Base-by-base conservation (phyloP, 1,140 invertebrate genomes). In the Atopsyche davidsoni region DNA sequence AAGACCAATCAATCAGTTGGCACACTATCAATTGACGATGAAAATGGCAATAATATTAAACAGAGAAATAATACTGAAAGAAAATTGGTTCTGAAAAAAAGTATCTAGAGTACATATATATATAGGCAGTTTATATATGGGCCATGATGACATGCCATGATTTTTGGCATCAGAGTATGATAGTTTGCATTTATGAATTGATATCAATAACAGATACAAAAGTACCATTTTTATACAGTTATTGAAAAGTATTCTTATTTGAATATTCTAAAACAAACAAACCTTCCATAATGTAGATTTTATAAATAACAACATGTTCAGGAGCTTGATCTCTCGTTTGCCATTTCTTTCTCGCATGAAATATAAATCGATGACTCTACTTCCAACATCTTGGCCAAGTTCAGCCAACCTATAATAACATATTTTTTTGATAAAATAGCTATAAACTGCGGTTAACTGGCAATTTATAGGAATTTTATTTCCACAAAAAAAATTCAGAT, bases 251-350 rank as follows among this genome's bases (percentile, higher is more conserved):
- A 28, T 28, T 28, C n/a, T 28, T 28, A 7, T 7, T 17, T 38
- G 36, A 14, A 39, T 17, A 42, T 7, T 14, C 17, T 21, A 39
- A 40, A 4, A 9, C 4, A 40, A 48, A n/a, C 21, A 24, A 73
- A 89, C 87, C 77, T 98, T 98, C 96, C 96, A 99, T 11, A 99
- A 75, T 2, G 92, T 92, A 38, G 89, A 90, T 71, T 97, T 96
- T 1, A 99, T 86, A 71, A 98, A 98, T 1, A 98, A 72, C 7
- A 99, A 69, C 76, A 98, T 94, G 65, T 94, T 95, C 0, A 98
- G 74, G 3, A 98, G 65, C 69, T 98, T 98, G 1, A 88, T 94
- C 74, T 99, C 96, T 23, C 96, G 71, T 73, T 98, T 98, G 46
- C 87, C 91, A 63, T 86, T 87, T 60, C 90, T 86, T 64, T 98